Evolutionary conservation across 2,113 vertebrate genomes (phyloP), one percentile per base, ranked within the genome.

Genomic region (Callipepla squamata): DNA sequence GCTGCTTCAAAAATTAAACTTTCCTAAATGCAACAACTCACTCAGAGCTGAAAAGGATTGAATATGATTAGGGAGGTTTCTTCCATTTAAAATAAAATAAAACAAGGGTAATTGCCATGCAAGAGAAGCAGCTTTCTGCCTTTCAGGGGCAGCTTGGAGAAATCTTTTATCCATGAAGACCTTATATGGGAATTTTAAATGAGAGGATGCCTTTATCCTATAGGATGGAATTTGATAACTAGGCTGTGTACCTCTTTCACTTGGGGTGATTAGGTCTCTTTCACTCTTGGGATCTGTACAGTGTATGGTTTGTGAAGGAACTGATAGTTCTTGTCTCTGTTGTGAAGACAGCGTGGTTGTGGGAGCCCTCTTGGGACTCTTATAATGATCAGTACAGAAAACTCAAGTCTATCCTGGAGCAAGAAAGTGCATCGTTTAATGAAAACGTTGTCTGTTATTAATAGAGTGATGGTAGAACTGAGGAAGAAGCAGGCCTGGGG

Each of bases 391-490:
- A 95, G 95, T 78, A 90, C 97, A 91, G 90, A 97, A 97, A 97
- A 96, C 92, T 85, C 79, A 73, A 97, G 90, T 93, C 91, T 97
- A 88, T 97, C 95, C 95, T 96, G 87, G 93, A 97, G 95, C 93
- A 72, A 79, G 89, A 93, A 97, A 97, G 90, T 92, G 85, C 74
- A 89, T 95, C 94, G 63, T 95, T 97, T 96, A 96, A 96, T 97
- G 96, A 97, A 97, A 96, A 96, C 86, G 79, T 89, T 95, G 90
- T 94, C 93, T 87, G 94, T 97, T 97, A 94, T 97, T 95, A 97
- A 97, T 97, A 96, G 96, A 96, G 81, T 97, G 94, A 94, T 96
- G 93, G 92, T 97, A 96, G 94, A 95, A 96, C 92, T 93, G 94
- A 95, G 93, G 92, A 88, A 83, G 90, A 87, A 93, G 89, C 90